Evolutionary conservation across 2,797 vertebrate species (phyloP).

Genomic region (Tarsius wallacei): DNA sequence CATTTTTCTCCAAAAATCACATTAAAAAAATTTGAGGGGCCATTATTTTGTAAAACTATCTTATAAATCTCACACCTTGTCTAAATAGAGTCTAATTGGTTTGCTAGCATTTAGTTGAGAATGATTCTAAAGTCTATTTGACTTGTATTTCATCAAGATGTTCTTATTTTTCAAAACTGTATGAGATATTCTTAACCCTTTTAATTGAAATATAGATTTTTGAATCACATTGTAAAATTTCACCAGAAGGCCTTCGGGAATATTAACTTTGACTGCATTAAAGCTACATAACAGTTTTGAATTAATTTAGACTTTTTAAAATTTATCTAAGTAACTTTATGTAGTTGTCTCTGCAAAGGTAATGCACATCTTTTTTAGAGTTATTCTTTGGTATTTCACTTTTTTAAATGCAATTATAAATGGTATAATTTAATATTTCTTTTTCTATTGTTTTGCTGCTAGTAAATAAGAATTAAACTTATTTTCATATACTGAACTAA

Average conservation of each 20-base stretch:
- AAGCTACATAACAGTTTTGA: background rate
- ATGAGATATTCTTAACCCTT: background rate
- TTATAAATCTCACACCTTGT: background rate
- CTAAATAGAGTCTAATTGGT: background rate
- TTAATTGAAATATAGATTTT: slow-evolving; percentile 11
- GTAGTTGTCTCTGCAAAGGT: background rate
- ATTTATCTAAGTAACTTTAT: background rate
- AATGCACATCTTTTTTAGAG: slow-evolving; percentile 5
- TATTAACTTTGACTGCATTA: slow-evolving; percentile 27
- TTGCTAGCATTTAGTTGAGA: background rate
- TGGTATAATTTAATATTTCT: background rate
- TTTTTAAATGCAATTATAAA: background rate
- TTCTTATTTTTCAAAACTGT: slow-evolving; percentile 50
- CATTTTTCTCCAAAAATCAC: background rate
- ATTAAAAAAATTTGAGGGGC: background rate
- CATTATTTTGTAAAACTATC: background rate
- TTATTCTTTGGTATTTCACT: background rate
- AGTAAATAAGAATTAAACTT: background rate
- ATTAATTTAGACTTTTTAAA: background rate
- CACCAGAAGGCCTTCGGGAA: background rate
- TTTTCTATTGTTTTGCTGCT: slow-evolving; percentile 13
- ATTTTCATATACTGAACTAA: slow-evolving; percentile 1
- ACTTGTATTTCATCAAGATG: slow-evolving; percentile 6
- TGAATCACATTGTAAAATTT: background rate
- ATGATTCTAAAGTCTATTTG: background rate